A percentile compares a stretch with the other conserved stretches of the same genome.
These are phyloP conservation scores for Pocota personata DNA, from an alignment of 2,888 invertebrate species.

Conservation along the genomic window DNA sequence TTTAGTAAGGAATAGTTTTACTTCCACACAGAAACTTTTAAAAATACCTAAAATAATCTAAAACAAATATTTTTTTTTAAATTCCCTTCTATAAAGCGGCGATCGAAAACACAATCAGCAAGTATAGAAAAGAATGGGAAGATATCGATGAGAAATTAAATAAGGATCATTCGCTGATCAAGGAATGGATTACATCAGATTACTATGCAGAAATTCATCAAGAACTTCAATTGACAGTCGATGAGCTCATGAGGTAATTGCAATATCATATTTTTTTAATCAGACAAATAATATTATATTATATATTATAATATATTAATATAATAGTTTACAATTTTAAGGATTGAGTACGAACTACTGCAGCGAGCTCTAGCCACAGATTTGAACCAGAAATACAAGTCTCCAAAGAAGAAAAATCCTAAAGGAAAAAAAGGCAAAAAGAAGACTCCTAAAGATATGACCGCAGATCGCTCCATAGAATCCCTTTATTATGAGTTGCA, in stretches of 20 bases:
- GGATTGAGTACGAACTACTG: slow-evolving; percentile 81
- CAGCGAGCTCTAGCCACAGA: slow-evolving; percentile 82
- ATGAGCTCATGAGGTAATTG: slow-evolving; percentile 81
- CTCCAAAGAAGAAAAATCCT: slow-evolving; percentile 75
- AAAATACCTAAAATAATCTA: too few relatives aligned
- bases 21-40: too few relatives aligned
- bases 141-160: slow-evolving; percentile 81
- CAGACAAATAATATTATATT: background rate
- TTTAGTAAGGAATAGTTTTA: too few relatives aligned
- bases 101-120: slow-evolving; percentile 77
- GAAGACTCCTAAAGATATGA: slow-evolving; percentile 85
- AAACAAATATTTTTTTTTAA: too few relatives aligned
- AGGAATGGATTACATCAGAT: slow-evolving; percentile 82
- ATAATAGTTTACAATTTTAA: too few relatives aligned
- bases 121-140: slow-evolving; percentile 79
- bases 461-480: slow-evolving; percentile 85
- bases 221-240: slow-evolving; percentile 84
- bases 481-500: slow-evolving; percentile 88
- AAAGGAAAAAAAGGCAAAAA: slow-evolving; percentile 77
- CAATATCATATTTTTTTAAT: background rate
- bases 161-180: slow-evolving; percentile 78
- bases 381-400: slow-evolving; percentile 77
- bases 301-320: too few relatives aligned
- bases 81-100: slow-evolving; percentile 59
- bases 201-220: slow-evolving; percentile 84